phyloP scores from a whole-genome alignment of 92 coral and sea anemone genomes.

The Phenganax stokvisi region DNA sequence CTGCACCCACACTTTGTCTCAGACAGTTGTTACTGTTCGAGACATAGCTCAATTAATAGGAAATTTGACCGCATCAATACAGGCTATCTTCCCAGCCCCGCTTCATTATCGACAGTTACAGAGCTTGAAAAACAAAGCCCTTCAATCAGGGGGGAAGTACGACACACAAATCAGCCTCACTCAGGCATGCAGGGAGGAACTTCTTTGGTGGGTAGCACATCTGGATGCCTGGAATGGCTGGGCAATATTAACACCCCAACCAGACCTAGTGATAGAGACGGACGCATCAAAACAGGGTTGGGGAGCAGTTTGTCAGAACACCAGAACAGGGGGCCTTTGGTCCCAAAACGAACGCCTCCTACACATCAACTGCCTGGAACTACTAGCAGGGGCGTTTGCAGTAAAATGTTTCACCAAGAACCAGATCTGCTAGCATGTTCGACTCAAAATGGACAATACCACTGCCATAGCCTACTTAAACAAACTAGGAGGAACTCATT shows the following conservation, averaged over 20 bases:
- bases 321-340: conserved; percentile 43
- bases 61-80: conserved; percentile 45
- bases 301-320: conserved; percentile 44
- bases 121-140: conserved; percentile 35
- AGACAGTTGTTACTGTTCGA: conserved; percentile 31
- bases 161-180: neutral
- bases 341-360: conserved; percentile 36
- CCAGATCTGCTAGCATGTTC: conserved; percentile 46
- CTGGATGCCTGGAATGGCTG: conserved; percentile 44
- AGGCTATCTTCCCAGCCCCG: conserved; percentile 55
- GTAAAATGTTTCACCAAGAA: conserved; percentile 50
- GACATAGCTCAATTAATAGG: conserved; percentile 45
- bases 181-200: conserved; percentile 37
- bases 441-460: conserved; percentile 43
- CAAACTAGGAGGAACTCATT: conserved; percentile 38
- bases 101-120: conserved; percentile 39
- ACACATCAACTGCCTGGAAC: conserved; percentile 31
- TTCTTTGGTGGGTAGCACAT: neutral
- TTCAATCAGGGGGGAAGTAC: neutral
- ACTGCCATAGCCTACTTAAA: conserved; percentile 48
- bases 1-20: conserved; percentile 42
- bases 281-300: conserved; percentile 47
- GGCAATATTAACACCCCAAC: conserved; percentile 6
- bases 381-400: conserved; percentile 46
- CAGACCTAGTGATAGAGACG: conserved; percentile 32